A percentile compares a stretch with the other conserved stretches of the same genome.
Evolutionary conservation across 2,797 vertebrate genomes (phyloP).

Genomic region (Alca torda): DNA sequence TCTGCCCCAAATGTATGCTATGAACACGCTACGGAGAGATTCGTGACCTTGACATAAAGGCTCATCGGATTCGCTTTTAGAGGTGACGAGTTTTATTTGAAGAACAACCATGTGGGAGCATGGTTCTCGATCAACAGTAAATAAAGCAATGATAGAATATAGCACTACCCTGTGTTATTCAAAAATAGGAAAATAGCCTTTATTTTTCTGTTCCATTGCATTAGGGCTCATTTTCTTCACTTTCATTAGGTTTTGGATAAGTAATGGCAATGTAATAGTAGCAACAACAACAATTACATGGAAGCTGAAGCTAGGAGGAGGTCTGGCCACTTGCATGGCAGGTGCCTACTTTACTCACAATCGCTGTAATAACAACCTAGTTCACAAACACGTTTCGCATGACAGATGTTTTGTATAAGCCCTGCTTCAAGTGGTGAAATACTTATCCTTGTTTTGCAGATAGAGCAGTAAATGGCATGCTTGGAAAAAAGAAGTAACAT

Average conservation of each 20-base stretch:
- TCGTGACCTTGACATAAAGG: background rate
- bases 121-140: background rate
- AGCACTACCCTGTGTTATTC: background rate
- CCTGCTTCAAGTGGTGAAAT: background rate
- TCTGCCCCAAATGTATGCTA: slow-evolving; percentile 20
- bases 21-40: background rate
- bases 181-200: background rate
- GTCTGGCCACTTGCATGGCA: background rate
- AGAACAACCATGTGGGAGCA: background rate
- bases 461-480: background rate
- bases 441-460: background rate
- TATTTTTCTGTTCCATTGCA: background rate
- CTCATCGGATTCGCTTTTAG: background rate
- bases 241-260: background rate
- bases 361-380: background rate
- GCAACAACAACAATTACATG: background rate
- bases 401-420: background rate
- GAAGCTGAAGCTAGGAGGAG: background rate
- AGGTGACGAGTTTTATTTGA: background rate
- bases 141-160: background rate
- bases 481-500: background rate
- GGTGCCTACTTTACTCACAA: background rate
- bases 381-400: background rate
- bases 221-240: background rate
- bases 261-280: background rate